phyloP scores from a whole-genome alignment of 2,113 vertebrate species.

The Natator depressus region DNA sequence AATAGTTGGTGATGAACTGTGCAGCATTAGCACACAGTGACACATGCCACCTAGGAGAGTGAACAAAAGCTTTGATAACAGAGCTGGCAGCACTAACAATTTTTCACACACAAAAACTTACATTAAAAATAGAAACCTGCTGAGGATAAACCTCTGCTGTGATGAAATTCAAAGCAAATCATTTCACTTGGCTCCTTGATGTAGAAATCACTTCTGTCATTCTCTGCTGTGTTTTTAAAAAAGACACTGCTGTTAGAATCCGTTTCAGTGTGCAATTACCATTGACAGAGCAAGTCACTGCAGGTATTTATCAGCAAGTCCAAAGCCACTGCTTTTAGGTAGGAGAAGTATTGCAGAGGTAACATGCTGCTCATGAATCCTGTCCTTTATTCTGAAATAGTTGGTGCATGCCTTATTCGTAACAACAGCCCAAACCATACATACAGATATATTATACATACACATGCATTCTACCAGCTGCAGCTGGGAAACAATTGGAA shows the following conservation, averaged over 20 bases:
- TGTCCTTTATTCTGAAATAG: not conserved
- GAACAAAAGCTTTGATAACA: not conserved
- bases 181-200: conserved; percentile 32
- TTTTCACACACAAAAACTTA: conserved; percentile 1
- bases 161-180: conserved; percentile 49
- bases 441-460: not conserved
- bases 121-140: conserved; percentile 55
- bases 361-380: not conserved
- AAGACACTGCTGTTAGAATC: not conserved
- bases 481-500: not conserved
- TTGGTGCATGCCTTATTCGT: not conserved
- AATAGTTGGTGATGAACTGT: not conserved
- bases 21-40: not conserved
- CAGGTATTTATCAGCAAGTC: conserved; percentile 45
- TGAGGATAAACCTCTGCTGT: conserved; percentile 6
- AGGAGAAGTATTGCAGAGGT: conserved; percentile 19
- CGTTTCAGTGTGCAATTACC: conserved; percentile 29
- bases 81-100: conserved; percentile 14
- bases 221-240: not conserved
- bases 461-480: not conserved
- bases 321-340: not conserved
- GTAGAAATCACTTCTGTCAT: conserved; percentile 54
- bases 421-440: not conserved
- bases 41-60: not conserved
- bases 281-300: conserved; percentile 45